Evolutionary conservation across 2,888 invertebrate genomes (phyloP), one percentile per base, ranked within the genome.

Genomic region (Neria commutata): DNA sequence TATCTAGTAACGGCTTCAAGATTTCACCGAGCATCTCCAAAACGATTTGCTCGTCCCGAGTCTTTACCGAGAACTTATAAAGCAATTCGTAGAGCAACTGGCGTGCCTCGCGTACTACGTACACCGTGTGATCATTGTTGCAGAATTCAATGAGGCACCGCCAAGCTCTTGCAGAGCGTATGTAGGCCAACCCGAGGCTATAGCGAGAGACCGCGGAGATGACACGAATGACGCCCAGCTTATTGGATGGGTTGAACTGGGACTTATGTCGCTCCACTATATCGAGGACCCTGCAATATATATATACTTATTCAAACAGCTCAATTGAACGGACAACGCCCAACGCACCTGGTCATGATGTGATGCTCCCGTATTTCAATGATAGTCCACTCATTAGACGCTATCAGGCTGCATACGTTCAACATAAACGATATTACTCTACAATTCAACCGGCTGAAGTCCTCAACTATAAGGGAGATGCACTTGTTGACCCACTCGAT

Each of bases 111-210:
- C 88, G 84, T 0, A 87, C 85, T 10, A 91, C 87, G 72, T 91
- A 92, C 40, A 91, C 83, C 0, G 91, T 91, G 61, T 88, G 86
- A 75, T 87, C 87, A 55, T 86, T 83, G 67, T 88, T 85, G 60
- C 87, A 87, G 51, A 87, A 85, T 58, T 83, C 83, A 3, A 91
- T 78, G 25, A 90, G 85, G 67, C 87, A 84, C 60, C 83, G 84
- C 91, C 91, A 92, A 14, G 84, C 78, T 16, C 85, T 87, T 59
- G 82, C 83, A 57, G 85, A 80, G n/a, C 86, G 81, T 3, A 91
- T 81, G 87, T 89, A 91, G 25, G 84, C 80, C 26, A 89, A 76
- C 0, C 92, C 91, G 2, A 86, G 83, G 62, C 83, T 83, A 71
- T 91, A 90, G 37, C 83, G 81, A 6, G 88, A 81, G 29, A 90